phyloP scores from a whole-genome alignment of 2,797 vertebrate species.

The Diplodus puntazzo region DNA sequence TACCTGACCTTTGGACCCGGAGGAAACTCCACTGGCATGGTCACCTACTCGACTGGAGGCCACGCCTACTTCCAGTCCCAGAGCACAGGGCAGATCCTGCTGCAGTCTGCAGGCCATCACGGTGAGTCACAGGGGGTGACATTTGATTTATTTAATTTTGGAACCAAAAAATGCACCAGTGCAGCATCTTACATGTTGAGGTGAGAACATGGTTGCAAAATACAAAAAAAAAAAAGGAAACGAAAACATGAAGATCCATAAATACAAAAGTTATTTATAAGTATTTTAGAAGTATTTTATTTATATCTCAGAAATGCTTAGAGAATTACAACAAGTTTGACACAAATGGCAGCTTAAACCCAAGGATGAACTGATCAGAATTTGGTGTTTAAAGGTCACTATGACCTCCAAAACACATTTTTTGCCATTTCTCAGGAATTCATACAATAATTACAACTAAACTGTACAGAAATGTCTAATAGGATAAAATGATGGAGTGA shows the following conservation, averaged over 20 bases:
- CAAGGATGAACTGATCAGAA: no score
- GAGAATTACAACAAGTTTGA: no score
- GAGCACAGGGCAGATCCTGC: slow-evolving; percentile 78
- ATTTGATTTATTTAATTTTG: neutral
- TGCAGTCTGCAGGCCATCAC: slow-evolving; percentile 83
- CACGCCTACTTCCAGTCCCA: slow-evolving; percentile 84
- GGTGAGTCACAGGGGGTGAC: slow-evolving; percentile 62
- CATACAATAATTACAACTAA: no score
- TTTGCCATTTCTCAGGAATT: no score
- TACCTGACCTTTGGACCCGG: slow-evolving; percentile 83
- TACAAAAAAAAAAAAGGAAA: neutral
- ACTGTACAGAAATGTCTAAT: no score
- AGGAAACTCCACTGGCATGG: slow-evolving; percentile 69
- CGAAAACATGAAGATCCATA: neutral
- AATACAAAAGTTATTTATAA: neutral
- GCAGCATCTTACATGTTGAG: neutral
- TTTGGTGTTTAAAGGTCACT: no score
- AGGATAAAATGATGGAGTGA: no score
- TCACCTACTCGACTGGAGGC: slow-evolving; percentile 79
- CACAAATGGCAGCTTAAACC: no score
- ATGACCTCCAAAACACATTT: no score
- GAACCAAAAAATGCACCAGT: neutral
- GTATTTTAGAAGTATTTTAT: no score
- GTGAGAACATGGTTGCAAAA: neutral
- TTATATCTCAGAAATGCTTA: no score